A percentile compares a stretch with the other conserved stretches of the same genome.
Conservation (phyloP, 2,113 vertebrate genomes). For the Ardeotis arabs region DNA sequence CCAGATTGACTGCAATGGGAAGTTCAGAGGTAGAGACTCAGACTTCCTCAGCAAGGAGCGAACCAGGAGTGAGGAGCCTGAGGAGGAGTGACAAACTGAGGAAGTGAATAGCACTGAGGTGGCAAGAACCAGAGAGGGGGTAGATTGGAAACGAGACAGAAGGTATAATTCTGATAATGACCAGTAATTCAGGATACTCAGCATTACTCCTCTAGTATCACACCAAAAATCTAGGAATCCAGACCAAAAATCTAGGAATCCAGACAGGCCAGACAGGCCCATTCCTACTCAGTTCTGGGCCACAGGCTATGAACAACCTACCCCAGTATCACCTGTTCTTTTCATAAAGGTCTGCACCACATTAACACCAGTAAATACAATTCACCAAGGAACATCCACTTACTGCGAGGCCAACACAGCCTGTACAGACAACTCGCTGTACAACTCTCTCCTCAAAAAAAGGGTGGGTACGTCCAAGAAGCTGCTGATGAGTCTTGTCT, state of each 20-base stretch:
- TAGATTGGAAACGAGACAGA: background rate
- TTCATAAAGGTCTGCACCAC: background rate
- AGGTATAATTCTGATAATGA: background rate
- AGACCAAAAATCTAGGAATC: background rate
- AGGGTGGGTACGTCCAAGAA: background rate
- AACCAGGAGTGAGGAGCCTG: background rate
- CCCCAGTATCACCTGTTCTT: background rate
- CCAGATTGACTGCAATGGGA: background rate
- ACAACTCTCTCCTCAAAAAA: background rate
- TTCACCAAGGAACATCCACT: background rate
- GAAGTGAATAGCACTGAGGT: background rate
- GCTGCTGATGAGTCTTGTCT: background rate
- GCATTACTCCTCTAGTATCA: background rate
- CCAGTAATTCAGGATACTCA: background rate
- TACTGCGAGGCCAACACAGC: background rate
- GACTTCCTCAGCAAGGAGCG: background rate
- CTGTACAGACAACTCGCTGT: background rate
- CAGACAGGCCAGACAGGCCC: background rate
- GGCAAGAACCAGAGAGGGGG: background rate
- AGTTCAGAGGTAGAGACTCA: background rate
- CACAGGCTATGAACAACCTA: background rate
- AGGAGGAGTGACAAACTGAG: background rate
- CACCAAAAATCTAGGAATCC: background rate
- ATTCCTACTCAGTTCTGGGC: background rate
- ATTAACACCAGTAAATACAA: background rate